Evolutionary conservation across 2,113 vertebrate genomes (phyloP), one percentile per base, ranked within the genome.

Genomic region (Tenebrosternarchus preto): DNA sequence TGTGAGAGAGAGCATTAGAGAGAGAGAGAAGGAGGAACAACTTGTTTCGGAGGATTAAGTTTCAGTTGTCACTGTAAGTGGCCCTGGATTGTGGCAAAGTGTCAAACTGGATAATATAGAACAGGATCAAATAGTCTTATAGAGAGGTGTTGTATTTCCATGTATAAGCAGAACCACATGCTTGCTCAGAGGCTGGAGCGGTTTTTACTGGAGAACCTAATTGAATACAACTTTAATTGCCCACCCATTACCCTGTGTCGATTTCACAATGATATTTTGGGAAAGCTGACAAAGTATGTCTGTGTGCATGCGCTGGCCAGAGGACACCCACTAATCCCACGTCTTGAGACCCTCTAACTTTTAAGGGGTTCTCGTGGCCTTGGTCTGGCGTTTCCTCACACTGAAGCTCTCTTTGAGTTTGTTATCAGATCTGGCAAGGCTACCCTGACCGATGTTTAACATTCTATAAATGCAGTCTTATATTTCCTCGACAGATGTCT

Each of bases 181-280:
- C 80, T 77, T 78, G 84, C 77, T 86, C 80, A 64, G 64, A 83
- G 67, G 66, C 70, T 63, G 55, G 31, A n/a, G 59, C 27, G 22
- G 64, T 82, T 84, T 78, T 82, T 86, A 88, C 87, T 64, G 79
- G 73, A 81, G 78, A 79, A 89, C 89, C 88, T 92, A 87, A 92
- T 88, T 86, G 87, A 92, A 91, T 84, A 81, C 85, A 89, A 88
- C 88, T 90, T 92, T 91, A 91, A 91, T 91, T 88, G 86, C 83
- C 72, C 80, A 81, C 85, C 84, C 77, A 87, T 91, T 91, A 88
- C 87, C 77, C 74, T 55, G 70, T 73, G 78, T 77, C 76, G 6
- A 71, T 87, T 90, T 90, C 90, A 89, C 91, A 89, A 87, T 86
- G 85, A 90, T 87, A 89, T 88, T 88, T 89, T 71, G 80, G 88